These are phyloP conservation scores for Lithobates sylvaticus DNA, from an alignment of 2,797 vertebrate genomes.

Conservation along the genomic window DNA sequence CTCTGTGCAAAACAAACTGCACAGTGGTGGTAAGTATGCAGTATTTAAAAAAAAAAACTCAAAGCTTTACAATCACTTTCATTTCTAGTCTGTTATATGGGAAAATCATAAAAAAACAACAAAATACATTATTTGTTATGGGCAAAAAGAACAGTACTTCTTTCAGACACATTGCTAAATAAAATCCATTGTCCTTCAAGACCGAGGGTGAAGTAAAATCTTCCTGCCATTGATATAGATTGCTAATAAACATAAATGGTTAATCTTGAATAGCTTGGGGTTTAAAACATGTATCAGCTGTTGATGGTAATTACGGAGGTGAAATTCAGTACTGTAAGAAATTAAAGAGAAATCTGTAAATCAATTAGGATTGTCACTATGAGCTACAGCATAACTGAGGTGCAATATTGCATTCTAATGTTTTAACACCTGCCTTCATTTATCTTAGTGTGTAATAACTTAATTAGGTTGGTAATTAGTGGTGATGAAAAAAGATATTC, in stretches of 20 bases:
- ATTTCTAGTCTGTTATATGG: too few relatives aligned
- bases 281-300: slow-evolving; percentile 21
- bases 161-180: too few relatives aligned
- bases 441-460: slow-evolving; percentile 59
- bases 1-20: too few relatives aligned
- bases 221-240: not conserved
- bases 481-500: slow-evolving; percentile 54
- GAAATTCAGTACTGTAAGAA: slow-evolving; percentile 41
- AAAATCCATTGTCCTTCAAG: not conserved
- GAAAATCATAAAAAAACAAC: too few relatives aligned
- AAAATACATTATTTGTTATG: too few relatives aligned
- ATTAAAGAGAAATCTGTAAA: slow-evolving; percentile 52
- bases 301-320: slow-evolving; percentile 46
- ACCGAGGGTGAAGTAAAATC: too few relatives aligned
- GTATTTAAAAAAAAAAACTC: too few relatives aligned
- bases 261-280: not conserved
- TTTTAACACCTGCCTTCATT: slow-evolving; percentile 60
- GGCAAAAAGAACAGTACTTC: too few relatives aligned
- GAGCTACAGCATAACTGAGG: slow-evolving; percentile 26
- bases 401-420: slow-evolving; percentile 48
- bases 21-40: too few relatives aligned
- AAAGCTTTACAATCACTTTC: too few relatives aligned
- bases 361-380: slow-evolving; percentile 48
- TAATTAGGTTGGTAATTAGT: slow-evolving; percentile 56
- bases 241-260: not conserved